Conservation (phyloP, 2,888 invertebrate species). For the Mantis religiosa region DNA sequence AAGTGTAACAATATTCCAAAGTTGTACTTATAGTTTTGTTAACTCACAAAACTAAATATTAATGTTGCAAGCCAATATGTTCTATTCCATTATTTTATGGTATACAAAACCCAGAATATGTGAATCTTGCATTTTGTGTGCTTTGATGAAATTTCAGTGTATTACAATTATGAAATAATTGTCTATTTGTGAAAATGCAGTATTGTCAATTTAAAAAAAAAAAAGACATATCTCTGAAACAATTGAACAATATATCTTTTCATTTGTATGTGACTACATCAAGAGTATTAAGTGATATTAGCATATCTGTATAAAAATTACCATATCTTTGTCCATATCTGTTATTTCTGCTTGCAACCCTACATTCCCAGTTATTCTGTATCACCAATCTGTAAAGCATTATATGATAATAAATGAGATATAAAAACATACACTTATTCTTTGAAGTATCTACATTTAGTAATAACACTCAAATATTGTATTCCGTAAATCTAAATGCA, state of each 20-base stretch:
- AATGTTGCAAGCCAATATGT: not conserved
- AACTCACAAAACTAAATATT: not conserved
- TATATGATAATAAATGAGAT: conserved; percentile 2
- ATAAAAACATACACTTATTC: not conserved
- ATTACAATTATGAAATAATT: not conserved
- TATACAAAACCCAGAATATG: not conserved
- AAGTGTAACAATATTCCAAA: not conserved
- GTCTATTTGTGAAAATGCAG: not conserved
- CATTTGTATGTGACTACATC: not conserved
- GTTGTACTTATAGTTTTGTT: not conserved
- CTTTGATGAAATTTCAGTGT: not conserved
- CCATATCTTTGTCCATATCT: conserved; percentile 17
- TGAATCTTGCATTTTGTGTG: not conserved
- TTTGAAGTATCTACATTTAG: not conserved
- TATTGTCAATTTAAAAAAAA: not conserved
- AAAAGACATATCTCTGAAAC: conserved; percentile 1
- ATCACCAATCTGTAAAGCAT: conserved; percentile 3
- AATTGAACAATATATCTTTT: not conserved
- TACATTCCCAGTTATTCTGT: conserved; percentile 6
- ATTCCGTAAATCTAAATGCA: not conserved
- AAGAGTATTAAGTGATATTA: conserved; percentile 2
- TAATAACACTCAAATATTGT: too few relatives aligned
- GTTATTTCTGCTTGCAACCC: conserved; percentile 15
- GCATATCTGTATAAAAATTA: conserved; percentile 1
- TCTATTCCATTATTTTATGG: not conserved